Conservation (phyloP, 53 echinoderm and acorn worm genomes). For the Hippasteria phrygiana region DNA sequence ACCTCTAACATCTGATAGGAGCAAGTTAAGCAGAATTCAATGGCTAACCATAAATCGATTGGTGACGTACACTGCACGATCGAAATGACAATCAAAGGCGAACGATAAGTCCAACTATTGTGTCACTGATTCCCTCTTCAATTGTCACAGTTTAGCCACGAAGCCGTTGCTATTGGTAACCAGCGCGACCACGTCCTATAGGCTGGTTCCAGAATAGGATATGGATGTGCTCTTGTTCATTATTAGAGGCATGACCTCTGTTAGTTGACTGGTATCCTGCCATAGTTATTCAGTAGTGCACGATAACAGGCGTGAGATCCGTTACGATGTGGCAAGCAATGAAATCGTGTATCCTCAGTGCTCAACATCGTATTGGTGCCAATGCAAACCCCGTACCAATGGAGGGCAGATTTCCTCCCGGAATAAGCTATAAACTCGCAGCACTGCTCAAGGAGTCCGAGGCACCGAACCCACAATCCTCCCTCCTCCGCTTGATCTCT, state of each 20-base stretch:
- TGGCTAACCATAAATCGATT: too few species aligned
- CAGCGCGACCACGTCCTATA: too few species aligned
- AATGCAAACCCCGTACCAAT: too few species aligned
- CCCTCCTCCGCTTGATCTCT: conserved; percentile 41
- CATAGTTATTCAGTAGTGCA: background rate
- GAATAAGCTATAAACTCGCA: conserved; percentile 51
- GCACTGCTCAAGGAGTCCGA: conserved; percentile 42
- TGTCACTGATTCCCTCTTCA: too few species aligned
- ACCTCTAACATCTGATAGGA: background rate
- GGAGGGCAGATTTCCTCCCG: background rate
- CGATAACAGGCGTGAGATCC: background rate
- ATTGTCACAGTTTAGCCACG: too few species aligned
- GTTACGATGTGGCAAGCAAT: background rate
- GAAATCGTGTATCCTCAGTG: background rate
- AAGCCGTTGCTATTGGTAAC: too few species aligned
- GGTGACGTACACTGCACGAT: too few species aligned
- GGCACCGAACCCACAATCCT: conserved; percentile 19
- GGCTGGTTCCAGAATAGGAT: too few species aligned
- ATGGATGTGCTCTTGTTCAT: too few species aligned
- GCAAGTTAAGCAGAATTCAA: too few species aligned
- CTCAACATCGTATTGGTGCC: background rate
- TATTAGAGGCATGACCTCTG: background rate
- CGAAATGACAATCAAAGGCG: too few species aligned
- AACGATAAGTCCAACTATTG: too few species aligned
- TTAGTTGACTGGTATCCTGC: background rate